Percentiles rank a stretch among this genome's conserved stretches.
Conservation (phyloP, 2,888 invertebrate genomes). For the Folsomia manolachei region DNA sequence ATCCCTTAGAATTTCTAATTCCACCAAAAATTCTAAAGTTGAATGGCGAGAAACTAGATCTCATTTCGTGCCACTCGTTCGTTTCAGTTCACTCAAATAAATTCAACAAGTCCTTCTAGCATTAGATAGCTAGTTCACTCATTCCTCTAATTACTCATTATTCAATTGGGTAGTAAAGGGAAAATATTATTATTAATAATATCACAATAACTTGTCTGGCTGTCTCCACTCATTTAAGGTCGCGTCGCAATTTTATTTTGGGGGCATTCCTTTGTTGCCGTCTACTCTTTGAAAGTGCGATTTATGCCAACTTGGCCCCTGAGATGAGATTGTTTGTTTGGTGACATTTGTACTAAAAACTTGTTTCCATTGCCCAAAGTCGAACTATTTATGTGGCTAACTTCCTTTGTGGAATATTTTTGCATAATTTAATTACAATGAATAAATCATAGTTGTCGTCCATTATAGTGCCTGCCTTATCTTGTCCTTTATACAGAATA, state of each 20-base stretch:
- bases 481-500: not conserved
- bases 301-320: not conserved
- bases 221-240: not conserved
- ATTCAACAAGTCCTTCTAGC: too few relatives aligned
- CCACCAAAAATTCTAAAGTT: not conserved
- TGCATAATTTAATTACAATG: not conserved
- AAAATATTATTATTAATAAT: too few relatives aligned
- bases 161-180: too few relatives aligned
- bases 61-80: not conserved
- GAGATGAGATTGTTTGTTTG: not conserved
- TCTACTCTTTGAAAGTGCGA: not conserved
- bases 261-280: not conserved
- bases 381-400: not conserved
- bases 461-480: too few relatives aligned
- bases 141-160: too few relatives aligned
- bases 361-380: not conserved
- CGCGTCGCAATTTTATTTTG: not conserved
- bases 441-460: not conserved
- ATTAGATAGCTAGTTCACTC: too few relatives aligned
- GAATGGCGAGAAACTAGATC: not conserved
- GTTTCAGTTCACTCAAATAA: too few relatives aligned
- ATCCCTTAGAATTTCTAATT: not conserved
- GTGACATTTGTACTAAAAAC: constrained; percentile 2
- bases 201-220: not conserved
- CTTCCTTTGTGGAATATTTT: constrained; percentile 8